Percentiles rank a stretch among this genome's conserved stretches.
Evolutionary conservation across 2,888 invertebrate genomes (phyloP).

Genomic region (Lymantria monacha): DNA sequence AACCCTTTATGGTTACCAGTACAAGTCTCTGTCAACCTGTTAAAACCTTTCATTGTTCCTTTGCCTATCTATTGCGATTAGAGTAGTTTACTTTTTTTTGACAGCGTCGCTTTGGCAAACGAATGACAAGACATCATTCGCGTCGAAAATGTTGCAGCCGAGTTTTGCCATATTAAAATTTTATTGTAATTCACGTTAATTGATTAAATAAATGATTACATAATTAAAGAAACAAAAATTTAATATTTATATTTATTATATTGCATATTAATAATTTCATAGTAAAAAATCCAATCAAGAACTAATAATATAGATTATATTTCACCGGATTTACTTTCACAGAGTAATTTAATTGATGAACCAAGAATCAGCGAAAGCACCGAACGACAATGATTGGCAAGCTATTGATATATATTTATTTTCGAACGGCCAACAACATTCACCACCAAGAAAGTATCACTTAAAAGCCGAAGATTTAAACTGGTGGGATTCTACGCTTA

Average conservation of each 20-base stretch:
- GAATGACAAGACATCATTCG: too few relatives aligned
- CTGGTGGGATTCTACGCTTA: constrained; percentile 54
- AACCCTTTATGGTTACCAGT: too few relatives aligned
- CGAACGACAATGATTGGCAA: constrained; percentile 32
- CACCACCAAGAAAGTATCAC: constrained; percentile 69
- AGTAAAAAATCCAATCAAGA: neutral
- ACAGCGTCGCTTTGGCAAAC: too few relatives aligned
- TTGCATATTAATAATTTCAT: neutral
- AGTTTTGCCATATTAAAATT: constrained; percentile 12
- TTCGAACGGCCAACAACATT: constrained; percentile 60
- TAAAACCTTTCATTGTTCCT: too few relatives aligned
- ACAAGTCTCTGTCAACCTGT: too few relatives aligned
- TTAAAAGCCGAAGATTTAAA: constrained; percentile 47
- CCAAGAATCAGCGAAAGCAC: constrained; percentile 28
- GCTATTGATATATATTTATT: constrained; percentile 64
- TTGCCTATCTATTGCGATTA: too few relatives aligned
- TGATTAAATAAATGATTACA: constrained; percentile 14
- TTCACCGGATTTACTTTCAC: neutral
- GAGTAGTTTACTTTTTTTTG: too few relatives aligned
- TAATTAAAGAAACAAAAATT: neutral
- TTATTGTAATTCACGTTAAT: constrained; percentile 7
- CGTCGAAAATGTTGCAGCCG: constrained; percentile 18
- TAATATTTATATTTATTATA: too few relatives aligned
- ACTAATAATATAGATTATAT: neutral
- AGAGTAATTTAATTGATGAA: constrained; percentile 14